Evolutionary conservation across 2,113 vertebrate species (phyloP).

Genomic region (Himantopus leucocephalus): DNA sequence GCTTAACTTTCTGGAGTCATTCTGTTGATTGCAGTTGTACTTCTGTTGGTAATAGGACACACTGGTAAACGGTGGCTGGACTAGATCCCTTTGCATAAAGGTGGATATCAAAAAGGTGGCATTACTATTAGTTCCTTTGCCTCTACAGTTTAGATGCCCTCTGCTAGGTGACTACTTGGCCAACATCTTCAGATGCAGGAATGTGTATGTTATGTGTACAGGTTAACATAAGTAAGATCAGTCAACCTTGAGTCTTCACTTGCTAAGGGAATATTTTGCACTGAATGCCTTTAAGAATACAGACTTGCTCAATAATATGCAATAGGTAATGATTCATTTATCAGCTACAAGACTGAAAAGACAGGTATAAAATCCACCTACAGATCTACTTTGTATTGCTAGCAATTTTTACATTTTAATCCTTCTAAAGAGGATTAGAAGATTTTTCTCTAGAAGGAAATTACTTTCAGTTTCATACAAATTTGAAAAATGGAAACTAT

Average conservation of each 20-base stretch:
- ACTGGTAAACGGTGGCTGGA: not conserved
- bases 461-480: constrained; percentile 20
- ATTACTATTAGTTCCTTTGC: not conserved
- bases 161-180: not conserved
- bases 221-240: not conserved
- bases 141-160: not conserved
- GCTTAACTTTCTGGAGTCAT: not conserved
- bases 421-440: constrained; percentile 8
- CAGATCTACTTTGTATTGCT: not conserved
- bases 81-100: not conserved
- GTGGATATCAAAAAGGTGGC: not conserved
- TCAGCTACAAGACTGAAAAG: constrained; percentile 7
- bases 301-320: not conserved
- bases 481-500: constrained; percentile 11
- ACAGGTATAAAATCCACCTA: constrained; percentile 35
- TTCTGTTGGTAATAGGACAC: not conserved
- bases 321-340: not conserved
- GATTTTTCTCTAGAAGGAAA: constrained; percentile 21
- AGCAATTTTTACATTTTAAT: constrained; percentile 33
- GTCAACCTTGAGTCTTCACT: not conserved
- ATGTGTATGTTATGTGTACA: not conserved
- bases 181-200: not conserved
- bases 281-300: not conserved
- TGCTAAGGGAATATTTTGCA: not conserved
- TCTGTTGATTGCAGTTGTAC: not conserved